Percentiles rank a stretch among this genome's conserved stretches.
Conservation (phyloP, 1,140 invertebrate genomes). For the Pseudomyrmex sp. region DNA sequence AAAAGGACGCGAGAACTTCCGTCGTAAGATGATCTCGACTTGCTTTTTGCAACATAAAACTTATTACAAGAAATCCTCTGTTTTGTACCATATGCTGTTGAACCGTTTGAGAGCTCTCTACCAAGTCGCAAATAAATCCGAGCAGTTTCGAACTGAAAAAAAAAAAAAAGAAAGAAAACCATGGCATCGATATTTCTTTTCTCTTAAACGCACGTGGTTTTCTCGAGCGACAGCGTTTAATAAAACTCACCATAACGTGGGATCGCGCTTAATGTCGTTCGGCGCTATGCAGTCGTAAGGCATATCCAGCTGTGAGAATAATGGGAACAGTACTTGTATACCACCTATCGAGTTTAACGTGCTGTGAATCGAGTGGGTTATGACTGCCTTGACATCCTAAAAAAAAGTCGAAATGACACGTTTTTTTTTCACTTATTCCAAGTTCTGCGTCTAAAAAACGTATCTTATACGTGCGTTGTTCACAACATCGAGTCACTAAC, state of each 20-base stretch:
- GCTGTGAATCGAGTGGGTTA: slow-evolving; percentile 99
- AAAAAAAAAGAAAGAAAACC: too few species aligned
- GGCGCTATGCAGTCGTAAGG: slow-evolving; percentile 91
- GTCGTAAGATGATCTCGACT: slow-evolving; percentile 97
- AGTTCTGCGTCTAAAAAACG: too few species aligned
- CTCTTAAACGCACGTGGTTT: background rate
- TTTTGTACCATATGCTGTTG: slow-evolving; percentile 99
- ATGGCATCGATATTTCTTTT: background rate
- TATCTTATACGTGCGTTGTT: background rate
- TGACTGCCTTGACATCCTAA: slow-evolving; percentile 99
- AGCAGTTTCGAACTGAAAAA: slow-evolving; percentile 96
- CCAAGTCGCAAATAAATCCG: slow-evolving; percentile 98
- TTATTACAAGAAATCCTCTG: slow-evolving; percentile 98
- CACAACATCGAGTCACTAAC: background rate
- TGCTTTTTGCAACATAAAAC: slow-evolving; percentile 97
- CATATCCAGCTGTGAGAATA: slow-evolving; percentile 99
- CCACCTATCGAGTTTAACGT: slow-evolving; percentile 99
- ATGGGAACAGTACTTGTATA: slow-evolving; percentile 98
- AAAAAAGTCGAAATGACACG: slow-evolving; percentile 75
- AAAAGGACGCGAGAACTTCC: slow-evolving; percentile 96
- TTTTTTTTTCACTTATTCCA: slow-evolving; percentile 9
- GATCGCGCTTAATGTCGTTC: slow-evolving; percentile 92
- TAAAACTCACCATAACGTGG: slow-evolving; percentile 91
- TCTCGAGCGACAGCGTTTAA: background rate
- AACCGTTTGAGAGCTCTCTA: slow-evolving; percentile 98